Conservation (phyloP, 2,797 vertebrate species). For the Girardinus metallicus region DNA sequence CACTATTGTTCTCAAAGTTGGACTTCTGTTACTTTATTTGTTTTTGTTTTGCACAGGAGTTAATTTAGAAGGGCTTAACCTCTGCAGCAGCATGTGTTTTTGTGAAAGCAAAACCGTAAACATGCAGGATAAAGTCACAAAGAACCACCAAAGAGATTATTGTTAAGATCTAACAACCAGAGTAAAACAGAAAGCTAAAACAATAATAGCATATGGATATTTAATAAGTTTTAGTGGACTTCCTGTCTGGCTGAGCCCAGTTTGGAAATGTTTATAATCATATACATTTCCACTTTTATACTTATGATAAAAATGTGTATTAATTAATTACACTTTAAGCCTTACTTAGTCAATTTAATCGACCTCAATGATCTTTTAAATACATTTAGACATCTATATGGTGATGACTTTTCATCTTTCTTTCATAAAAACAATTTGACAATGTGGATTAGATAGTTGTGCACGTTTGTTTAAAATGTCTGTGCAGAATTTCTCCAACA, state of each 20-base stretch:
- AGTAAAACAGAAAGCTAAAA: conserved; percentile 5
- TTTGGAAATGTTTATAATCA: not conserved
- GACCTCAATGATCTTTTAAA: not conserved
- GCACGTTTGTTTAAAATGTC: not conserved
- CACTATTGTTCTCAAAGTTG: conserved; percentile 52
- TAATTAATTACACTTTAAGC: not conserved
- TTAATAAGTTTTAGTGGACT: not conserved
- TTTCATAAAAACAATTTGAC: not conserved
- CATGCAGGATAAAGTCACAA: conserved; percentile 20
- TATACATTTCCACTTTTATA: not conserved
- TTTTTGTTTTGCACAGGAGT: conserved; percentile 39
- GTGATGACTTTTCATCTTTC: not conserved
- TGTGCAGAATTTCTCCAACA: not conserved
- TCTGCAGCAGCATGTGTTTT: conserved; percentile 53
- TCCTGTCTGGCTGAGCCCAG: not conserved
- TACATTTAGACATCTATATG: not conserved
- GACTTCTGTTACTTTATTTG: conserved; percentile 33
- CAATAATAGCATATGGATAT: not conserved
- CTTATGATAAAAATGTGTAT: not conserved
- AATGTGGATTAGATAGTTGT: not conserved
- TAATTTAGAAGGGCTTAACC: conserved; percentile 34
- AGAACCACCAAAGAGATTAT: conserved; percentile 30
- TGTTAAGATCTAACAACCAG: conserved; percentile 26
- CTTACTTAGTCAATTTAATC: not conserved
- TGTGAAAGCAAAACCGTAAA: conserved; percentile 55